Percentiles rank a stretch among this genome's conserved stretches.
These are phyloP conservation scores for Tetramorium alpestre DNA, from an alignment of 1,140 invertebrate genomes.

Conservation along the genomic window DNA sequence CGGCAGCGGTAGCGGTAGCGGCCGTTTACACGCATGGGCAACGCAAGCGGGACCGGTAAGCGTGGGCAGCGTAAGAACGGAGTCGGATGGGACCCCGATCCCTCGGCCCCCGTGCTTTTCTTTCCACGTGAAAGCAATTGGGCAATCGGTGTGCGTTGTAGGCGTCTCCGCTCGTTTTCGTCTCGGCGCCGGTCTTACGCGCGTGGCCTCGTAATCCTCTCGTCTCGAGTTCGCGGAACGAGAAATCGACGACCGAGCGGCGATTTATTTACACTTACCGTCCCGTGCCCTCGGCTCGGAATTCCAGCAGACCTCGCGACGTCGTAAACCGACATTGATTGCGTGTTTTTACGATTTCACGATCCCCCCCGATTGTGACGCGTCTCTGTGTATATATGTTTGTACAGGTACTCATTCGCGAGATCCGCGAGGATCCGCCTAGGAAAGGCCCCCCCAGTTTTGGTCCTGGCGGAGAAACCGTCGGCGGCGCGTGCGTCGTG, in stretches of 20 bases:
- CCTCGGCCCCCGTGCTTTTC: background rate
- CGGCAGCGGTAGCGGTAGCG: background rate
- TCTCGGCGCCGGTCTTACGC: background rate
- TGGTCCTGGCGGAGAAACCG: no score
- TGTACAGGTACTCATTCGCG: background rate
- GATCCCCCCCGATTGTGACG: background rate
- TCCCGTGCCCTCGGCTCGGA: background rate
- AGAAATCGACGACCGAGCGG: background rate
- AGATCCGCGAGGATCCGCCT: background rate
- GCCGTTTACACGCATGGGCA: conserved; percentile 18
- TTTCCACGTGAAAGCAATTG: conserved; percentile 20
- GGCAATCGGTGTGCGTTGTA: background rate
- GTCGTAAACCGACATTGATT: conserved; percentile 3
- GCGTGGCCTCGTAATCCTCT: background rate
- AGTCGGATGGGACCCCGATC: background rate
- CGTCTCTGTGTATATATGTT: background rate
- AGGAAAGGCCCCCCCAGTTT: background rate
- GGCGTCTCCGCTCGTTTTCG: conserved; percentile 15
- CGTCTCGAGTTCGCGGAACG: no score
- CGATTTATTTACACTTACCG: background rate
- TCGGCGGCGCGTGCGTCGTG: background rate
- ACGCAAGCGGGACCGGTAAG: background rate
- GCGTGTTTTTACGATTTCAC: background rate
- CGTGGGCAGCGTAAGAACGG: conserved; percentile 22
- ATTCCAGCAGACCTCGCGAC: background rate